phyloP scores from a whole-genome alignment of 1,140 invertebrate genomes.

The Pteromalus puparum region DNA sequence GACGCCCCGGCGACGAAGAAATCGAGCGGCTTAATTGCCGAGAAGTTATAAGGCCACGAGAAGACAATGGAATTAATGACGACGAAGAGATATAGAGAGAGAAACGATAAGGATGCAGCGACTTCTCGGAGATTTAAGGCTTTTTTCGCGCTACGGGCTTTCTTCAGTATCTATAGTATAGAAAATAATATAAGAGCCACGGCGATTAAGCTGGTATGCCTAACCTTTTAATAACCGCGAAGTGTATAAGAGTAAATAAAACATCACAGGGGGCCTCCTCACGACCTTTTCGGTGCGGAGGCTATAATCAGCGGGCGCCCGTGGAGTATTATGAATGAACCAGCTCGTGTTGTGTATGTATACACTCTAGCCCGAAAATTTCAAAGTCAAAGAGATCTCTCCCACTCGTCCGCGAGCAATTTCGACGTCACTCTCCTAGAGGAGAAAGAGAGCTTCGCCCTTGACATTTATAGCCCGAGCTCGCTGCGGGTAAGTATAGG shows the following conservation, averaged over 20 bases:
- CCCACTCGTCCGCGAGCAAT: constrained; percentile 29
- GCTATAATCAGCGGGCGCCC: constrained; percentile 19
- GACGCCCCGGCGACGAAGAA: not conserved
- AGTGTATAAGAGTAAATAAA: not conserved
- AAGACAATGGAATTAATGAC: constrained; percentile 62
- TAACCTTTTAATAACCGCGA: not conserved
- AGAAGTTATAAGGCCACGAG: constrained; percentile 48
- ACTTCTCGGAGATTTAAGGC: constrained; percentile 34
- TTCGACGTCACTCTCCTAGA: constrained; percentile 36
- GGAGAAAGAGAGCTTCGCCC: not conserved
- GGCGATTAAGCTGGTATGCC: not conserved
- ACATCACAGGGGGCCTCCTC: not conserved
- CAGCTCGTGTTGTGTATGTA: not conserved
- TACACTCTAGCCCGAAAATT: constrained; percentile 12
- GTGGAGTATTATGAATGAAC: constrained; percentile 9
- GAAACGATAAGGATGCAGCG: constrained; percentile 54
- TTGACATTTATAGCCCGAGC: constrained; percentile 53
- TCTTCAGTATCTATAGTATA: too few species aligned
- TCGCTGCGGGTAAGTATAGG: constrained; percentile 61
- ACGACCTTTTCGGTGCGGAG: not conserved
- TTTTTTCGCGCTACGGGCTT: not conserved
- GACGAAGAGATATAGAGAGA: constrained; percentile 58
- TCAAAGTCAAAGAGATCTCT: constrained; percentile 12
- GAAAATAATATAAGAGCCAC: not conserved
- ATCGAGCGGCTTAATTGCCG: constrained; percentile 51